Base-by-base conservation (phyloP, 2,113 vertebrate species). In the Xiphophorus hellerii region DNA sequence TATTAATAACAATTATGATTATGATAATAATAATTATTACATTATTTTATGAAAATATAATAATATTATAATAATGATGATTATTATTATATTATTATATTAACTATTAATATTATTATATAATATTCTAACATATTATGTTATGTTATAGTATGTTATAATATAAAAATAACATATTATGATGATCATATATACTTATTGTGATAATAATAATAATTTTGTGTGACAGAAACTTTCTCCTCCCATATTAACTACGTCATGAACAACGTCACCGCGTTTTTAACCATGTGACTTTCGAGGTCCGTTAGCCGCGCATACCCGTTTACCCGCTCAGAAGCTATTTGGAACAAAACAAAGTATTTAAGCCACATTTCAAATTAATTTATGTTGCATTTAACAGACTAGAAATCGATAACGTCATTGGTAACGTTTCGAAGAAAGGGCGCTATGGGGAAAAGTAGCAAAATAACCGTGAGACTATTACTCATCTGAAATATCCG, bases 391-490 rank as follows among this genome's bases (percentile, higher is more conserved):
- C 2, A 0, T 9, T 6, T 29, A 0, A 29, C 4, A 20, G 0
- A n/a, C 1, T 37, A 0, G 0, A 31, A 3, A 15, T 3, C 10
- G 3, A 0, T 6, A n/a, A 17, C 11, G 7, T n/a, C 2, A 1
- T 7, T 44, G 14, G 42, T 5, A 28, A 42, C 10, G 0, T 4
- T 39, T 58, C 10, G 1, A 8, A 1, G n/a, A 0, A 2, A n/a
- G 3, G 2, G 58, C 13, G 2, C 20, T 4, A n/a, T 28, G 13
- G 28, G 28, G 14, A 10, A n/a, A 30, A n/a, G 14, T 1, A 6
- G 17, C 0, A 5, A 17, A 0, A 22, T 63, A 71, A 25, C 9
- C 1, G 30, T 2, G 15, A 3, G 39, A 54, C 2, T 14, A 54
- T 74, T 71, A 2, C 65, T 71, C 71, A 27, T 1, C 30, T 13